phyloP scores from a whole-genome alignment of 2,888 invertebrate species.

The Stratiomys singularior region DNA sequence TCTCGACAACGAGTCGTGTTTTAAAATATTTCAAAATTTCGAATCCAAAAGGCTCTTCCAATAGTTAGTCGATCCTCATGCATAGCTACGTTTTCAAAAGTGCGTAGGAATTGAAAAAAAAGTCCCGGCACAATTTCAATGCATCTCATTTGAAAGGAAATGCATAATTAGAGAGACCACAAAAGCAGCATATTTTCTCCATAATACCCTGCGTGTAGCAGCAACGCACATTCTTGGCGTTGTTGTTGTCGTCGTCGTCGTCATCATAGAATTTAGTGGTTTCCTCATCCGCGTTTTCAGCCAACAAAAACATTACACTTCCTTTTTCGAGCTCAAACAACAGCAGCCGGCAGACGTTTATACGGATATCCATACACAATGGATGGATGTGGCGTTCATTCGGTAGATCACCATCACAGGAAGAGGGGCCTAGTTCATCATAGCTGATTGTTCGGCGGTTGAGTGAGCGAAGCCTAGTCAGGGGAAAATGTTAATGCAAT shows the following conservation, averaged over 20 bases:
- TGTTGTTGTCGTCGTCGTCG: neutral
- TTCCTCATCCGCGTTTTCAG: slow-evolving; percentile 20
- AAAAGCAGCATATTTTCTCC: slow-evolving; percentile 30
- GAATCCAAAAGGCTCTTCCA: neutral
- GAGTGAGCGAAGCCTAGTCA: neutral
- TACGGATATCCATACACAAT: neutral
- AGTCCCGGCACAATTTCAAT: slow-evolving; percentile 13
- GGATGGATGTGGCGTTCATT: neutral
- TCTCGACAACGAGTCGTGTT: neutral
- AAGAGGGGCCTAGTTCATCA: slow-evolving; percentile 12
- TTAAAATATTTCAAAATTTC: slow-evolving; percentile 18
- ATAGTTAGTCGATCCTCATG: neutral
- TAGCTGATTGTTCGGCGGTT: slow-evolving; percentile 9
- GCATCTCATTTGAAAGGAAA: slow-evolving; percentile 26
- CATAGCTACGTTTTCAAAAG: neutral
- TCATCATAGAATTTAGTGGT: slow-evolving; percentile 28
- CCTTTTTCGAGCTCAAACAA: slow-evolving; percentile 26
- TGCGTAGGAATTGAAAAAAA: neutral
- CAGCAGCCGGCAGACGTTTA: neutral
- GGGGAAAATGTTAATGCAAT: neutral
- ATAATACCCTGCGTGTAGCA: neutral
- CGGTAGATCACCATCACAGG: slow-evolving; percentile 19
- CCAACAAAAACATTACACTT: slow-evolving; percentile 34
- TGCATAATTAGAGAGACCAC: slow-evolving; percentile 41
- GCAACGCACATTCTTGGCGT: no score